phyloP scores from a whole-genome alignment of 1,140 invertebrate genomes.

The Drosophila littoralis region DNA sequence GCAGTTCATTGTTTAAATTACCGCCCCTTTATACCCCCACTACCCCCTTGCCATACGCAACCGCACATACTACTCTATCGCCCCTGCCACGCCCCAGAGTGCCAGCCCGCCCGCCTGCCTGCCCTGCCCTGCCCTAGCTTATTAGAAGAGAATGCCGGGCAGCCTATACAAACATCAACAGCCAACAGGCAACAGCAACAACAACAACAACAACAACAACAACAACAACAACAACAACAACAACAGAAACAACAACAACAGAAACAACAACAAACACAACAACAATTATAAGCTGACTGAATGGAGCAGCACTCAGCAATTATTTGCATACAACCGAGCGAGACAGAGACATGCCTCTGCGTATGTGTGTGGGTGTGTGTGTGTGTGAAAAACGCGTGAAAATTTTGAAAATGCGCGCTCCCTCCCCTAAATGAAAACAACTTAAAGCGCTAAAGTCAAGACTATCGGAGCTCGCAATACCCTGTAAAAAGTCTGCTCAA shows the following conservation, averaged over 20 bases:
- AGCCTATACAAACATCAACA: constrained; percentile 38
- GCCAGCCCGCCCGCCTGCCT: neutral
- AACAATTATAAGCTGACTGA: constrained; percentile 43
- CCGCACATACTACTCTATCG: constrained; percentile 2
- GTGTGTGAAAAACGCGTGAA: constrained; percentile 49
- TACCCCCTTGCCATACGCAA: neutral
- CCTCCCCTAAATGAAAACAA: constrained; percentile 25
- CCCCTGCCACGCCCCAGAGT: constrained; percentile 24
- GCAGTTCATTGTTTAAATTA: constrained; percentile 80
- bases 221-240: constrained; percentile 40
- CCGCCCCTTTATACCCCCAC: constrained; percentile 4
- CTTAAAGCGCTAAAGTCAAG: constrained; percentile 6
- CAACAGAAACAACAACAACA: constrained; percentile 34
- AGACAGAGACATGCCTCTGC: constrained; percentile 16
- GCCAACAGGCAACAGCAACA: constrained; percentile 24
- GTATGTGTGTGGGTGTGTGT: constrained; percentile 1
- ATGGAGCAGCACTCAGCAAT: constrained; percentile 61
- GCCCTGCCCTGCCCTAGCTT: constrained; percentile 35
- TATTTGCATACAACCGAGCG: constrained; percentile 68
- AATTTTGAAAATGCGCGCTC: constrained; percentile 44
- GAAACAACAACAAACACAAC: constrained; percentile 39
- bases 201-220: constrained; percentile 28
- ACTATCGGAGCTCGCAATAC: constrained; percentile 2
- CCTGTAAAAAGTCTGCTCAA: constrained; percentile 2
- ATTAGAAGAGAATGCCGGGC: constrained; percentile 61